Conservation (phyloP, 2,888 invertebrate genomes). For the Allygus modestus region DNA sequence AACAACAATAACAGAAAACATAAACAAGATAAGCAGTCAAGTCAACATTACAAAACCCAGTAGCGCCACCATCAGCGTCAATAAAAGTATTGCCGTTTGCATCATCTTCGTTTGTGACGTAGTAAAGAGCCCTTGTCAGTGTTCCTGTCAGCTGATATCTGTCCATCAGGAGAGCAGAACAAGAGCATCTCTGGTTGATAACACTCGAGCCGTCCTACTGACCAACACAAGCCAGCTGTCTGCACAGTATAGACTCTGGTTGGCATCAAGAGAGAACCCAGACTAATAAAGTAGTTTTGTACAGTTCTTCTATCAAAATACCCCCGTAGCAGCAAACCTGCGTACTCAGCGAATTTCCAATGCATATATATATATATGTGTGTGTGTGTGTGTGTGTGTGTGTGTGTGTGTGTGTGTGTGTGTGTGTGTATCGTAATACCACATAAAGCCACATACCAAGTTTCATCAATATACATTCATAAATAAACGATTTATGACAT, state of each 20-base stretch:
- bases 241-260: background rate
- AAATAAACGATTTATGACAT: too few relatives aligned
- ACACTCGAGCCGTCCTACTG: background rate
- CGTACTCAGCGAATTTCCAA: too few relatives aligned
- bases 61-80: background rate
- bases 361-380: too few relatives aligned
- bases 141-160: background rate
- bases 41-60: background rate
- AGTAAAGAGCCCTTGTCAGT: background rate
- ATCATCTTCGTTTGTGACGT: background rate
- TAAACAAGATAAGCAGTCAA: too few relatives aligned
- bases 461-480: too few relatives aligned
- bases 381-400: too few relatives aligned
- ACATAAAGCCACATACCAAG: too few relatives aligned
- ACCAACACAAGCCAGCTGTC: background rate
- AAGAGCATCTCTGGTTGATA: background rate
- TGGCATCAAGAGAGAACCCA: background rate
- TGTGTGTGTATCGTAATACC: too few relatives aligned
- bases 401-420: too few relatives aligned
- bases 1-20: background rate
- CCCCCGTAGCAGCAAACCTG: too few relatives aligned
- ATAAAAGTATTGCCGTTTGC: background rate
- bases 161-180: background rate
- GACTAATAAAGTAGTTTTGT: background rate
- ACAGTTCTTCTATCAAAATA: too few relatives aligned